These are phyloP conservation scores for Proterorhinus semilunaris DNA, from an alignment of 2,113 vertebrate species.

Conservation along the genomic window DNA sequence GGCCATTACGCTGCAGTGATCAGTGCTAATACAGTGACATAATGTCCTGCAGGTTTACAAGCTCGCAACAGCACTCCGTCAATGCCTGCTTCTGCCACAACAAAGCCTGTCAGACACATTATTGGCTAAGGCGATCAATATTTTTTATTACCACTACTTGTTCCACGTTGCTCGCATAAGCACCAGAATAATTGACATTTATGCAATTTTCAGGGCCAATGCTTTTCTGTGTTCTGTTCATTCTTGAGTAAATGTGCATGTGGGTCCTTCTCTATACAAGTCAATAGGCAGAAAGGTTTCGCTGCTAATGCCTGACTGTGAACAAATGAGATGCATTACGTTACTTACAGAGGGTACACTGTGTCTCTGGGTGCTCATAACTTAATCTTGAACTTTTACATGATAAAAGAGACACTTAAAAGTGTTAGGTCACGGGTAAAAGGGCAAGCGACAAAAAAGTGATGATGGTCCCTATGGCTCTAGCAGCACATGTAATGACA, in stretches of 20 bases:
- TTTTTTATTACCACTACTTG: slow-evolving; percentile 74
- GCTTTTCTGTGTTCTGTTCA: slow-evolving; percentile 44
- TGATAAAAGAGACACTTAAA: slow-evolving; percentile 53
- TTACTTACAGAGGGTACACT: neutral
- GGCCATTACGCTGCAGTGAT: slow-evolving; percentile 62
- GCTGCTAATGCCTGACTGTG: slow-evolving; percentile 9
- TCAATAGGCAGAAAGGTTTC: slow-evolving; percentile 16
- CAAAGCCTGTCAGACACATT: slow-evolving; percentile 66
- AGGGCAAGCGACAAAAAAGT: slow-evolving; percentile 52
- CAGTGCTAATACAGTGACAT: slow-evolving; percentile 63
- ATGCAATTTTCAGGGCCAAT: slow-evolving; percentile 58
- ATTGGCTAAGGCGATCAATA: slow-evolving; percentile 70
- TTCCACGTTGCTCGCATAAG: slow-evolving; percentile 57
- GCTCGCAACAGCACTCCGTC: slow-evolving; percentile 63
- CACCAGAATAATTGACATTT: slow-evolving; percentile 65
- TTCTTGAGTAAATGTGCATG: slow-evolving; percentile 13
- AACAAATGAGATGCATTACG: neutral
- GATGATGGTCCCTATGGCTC: slow-evolving; percentile 56
- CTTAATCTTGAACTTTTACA: slow-evolving; percentile 35
- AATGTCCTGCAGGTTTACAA: slow-evolving; percentile 73
- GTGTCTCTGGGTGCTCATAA: slow-evolving; percentile 13
- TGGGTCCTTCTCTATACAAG: slow-evolving; percentile 13
- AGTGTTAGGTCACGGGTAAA: slow-evolving; percentile 52
- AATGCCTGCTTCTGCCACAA: slow-evolving; percentile 63
- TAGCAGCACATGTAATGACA: slow-evolving; percentile 32